phyloP scores from a whole-genome alignment of 92 coral and sea anemone species.

The Phenganax marumi region DNA sequence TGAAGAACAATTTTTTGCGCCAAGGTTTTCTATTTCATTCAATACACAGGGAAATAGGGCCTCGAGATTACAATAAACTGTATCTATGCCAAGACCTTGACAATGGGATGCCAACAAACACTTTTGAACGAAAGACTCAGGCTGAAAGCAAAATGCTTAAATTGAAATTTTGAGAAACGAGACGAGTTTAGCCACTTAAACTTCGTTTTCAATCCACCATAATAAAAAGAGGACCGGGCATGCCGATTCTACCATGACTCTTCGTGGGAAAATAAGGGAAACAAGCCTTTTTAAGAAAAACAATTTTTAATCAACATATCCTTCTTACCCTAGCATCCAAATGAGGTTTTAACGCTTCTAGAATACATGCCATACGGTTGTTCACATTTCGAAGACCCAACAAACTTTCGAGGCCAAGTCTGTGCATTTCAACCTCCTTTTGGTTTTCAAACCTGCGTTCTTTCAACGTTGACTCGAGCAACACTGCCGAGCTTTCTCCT shows the following conservation, averaged over 20 bases:
- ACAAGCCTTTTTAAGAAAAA: no score
- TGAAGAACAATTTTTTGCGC: no score
- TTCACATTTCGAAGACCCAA: constrained; percentile 32
- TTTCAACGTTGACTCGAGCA: neutral
- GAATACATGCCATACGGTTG: neutral
- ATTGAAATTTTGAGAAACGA: neutral
- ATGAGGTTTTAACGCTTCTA: constrained; percentile 7
- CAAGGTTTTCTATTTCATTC: neutral
- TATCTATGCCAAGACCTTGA: constrained; percentile 59
- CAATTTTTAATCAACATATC: no score
- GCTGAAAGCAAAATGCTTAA: neutral
- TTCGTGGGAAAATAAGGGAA: no score
- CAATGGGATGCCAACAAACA: constrained; percentile 45
- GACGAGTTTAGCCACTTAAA: neutral
- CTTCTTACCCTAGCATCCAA: neutral
- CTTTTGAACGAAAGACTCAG: constrained; percentile 17
- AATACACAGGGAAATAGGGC: constrained; percentile 56
- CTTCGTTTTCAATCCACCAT: no score
- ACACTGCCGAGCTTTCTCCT: neutral
- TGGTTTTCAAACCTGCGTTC: no score
- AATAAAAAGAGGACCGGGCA: no score
- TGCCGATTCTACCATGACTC: no score
- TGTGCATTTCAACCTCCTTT: constrained; percentile 5
- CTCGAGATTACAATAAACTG: constrained; percentile 58
- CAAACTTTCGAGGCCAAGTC: constrained; percentile 26